Conservation (phyloP, 2,797 vertebrate species). For the Dipus sagitta region DNA sequence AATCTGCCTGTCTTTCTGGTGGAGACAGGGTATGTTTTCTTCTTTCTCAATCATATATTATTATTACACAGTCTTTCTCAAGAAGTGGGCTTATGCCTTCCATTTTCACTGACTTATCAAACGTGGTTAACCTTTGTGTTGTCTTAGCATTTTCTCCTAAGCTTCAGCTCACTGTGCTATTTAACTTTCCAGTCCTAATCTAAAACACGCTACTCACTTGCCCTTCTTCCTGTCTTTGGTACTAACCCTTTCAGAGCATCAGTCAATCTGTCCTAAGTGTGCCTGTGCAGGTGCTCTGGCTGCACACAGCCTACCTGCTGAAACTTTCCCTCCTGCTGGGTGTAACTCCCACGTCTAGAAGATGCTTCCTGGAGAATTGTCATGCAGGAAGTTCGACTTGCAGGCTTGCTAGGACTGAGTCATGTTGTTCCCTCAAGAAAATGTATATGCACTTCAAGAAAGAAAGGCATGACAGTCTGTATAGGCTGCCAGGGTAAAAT, state of each 20-base stretch:
- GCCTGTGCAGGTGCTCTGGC: background rate
- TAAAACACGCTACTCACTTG: conserved; percentile 35
- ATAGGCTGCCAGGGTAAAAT: background rate
- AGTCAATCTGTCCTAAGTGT: background rate
- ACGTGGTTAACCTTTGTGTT: conserved; percentile 66
- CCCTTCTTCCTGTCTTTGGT: conserved; percentile 26
- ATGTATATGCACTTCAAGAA: background rate
- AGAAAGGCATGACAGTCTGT: background rate
- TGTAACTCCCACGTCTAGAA: background rate
- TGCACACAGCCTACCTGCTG: background rate
- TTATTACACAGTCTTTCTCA: conserved; percentile 28
- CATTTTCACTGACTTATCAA: conserved; percentile 47
- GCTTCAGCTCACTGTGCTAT: conserved; percentile 61
- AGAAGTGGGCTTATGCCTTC: conserved; percentile 14
- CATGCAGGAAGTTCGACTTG: background rate
- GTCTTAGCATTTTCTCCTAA: conserved; percentile 71
- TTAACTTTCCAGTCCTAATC: conserved; percentile 75
- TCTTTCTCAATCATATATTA: background rate
- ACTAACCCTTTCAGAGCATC: conserved; percentile 63
- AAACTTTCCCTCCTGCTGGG: background rate
- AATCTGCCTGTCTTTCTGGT: conserved; percentile 1
- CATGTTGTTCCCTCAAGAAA: conserved; percentile 15
- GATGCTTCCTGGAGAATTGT: background rate
- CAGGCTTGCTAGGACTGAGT: background rate
- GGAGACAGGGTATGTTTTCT: conserved; percentile 10